Conservation (phyloP, 2,797 vertebrate genomes). For the Lacerta viridis region DNA sequence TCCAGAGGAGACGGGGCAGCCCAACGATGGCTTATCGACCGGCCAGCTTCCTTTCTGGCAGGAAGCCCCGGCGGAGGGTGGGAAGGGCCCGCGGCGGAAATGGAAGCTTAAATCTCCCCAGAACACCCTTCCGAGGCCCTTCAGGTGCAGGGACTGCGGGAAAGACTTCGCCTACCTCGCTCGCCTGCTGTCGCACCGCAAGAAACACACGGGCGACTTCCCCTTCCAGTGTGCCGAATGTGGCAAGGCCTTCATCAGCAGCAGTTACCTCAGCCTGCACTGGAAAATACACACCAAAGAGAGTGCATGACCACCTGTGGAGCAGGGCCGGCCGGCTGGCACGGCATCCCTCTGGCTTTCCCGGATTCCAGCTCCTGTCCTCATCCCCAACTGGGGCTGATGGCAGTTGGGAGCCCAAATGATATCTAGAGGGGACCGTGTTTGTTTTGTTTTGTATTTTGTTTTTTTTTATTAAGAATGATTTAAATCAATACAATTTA, state of each 20-base stretch:
- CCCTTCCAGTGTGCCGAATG: neutral
- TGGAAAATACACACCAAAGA: neutral
- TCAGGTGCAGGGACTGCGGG: neutral
- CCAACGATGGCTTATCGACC: neutral
- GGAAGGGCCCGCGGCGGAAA: neutral
- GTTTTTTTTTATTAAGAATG: too few relatives aligned
- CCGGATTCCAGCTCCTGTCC: too few relatives aligned
- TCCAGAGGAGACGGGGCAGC: neutral
- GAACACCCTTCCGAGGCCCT: neutral
- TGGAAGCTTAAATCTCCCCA: accelerated
- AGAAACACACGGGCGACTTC: neutral
- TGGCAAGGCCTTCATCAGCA: neutral
- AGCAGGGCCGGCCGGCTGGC: too few relatives aligned
- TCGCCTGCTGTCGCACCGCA: accelerated
- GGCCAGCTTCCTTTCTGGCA: neutral
- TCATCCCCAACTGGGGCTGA: too few relatives aligned
- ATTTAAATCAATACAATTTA: too few relatives aligned
- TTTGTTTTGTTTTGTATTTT: too few relatives aligned
- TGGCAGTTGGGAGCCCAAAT: too few relatives aligned
- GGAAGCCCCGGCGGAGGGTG: neutral
- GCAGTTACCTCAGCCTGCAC: neutral
- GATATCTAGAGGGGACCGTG: neutral
- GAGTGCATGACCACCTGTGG: neutral
- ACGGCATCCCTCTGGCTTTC: too few relatives aligned
- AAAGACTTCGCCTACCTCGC: neutral